A percentile compares a stretch with the other conserved stretches of the same genome.
These are phyloP conservation scores for Hyla sarda DNA, from an alignment of 2,113 vertebrate genomes.

Conservation along the genomic window DNA sequence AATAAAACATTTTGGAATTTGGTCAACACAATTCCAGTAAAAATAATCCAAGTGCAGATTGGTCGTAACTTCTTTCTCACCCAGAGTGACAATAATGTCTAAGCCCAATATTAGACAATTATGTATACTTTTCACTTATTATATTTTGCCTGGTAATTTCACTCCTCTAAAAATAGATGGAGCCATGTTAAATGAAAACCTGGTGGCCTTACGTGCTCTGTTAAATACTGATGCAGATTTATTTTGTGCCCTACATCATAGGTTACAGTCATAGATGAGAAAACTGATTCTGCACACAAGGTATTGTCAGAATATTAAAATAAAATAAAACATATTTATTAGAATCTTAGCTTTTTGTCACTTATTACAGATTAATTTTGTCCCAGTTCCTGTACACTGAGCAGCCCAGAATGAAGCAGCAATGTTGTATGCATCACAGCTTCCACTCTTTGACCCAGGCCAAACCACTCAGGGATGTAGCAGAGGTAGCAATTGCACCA, in stretches of 20 bases:
- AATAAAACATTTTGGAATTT: constrained; percentile 27
- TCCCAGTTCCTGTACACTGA: too few relatives aligned
- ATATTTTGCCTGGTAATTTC: background rate
- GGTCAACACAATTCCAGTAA: constrained; percentile 29
- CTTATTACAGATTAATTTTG: too few relatives aligned
- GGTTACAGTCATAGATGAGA: too few relatives aligned
- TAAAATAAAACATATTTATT: too few relatives aligned
- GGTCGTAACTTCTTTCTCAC: background rate
- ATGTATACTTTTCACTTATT: background rate
- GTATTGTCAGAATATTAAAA: too few relatives aligned
- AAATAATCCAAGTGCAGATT: constrained; percentile 13
- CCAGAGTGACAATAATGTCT: constrained; percentile 13
- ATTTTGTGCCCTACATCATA: background rate
- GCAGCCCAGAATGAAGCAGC: too few relatives aligned
- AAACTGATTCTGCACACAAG: too few relatives aligned
- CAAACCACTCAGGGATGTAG: too few relatives aligned
- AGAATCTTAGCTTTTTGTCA: too few relatives aligned
- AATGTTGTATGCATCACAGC: too few relatives aligned
- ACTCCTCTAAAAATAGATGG: background rate
- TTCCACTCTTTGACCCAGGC: too few relatives aligned
- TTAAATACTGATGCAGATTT: background rate
- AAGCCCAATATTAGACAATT: background rate
- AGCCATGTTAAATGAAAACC: background rate
- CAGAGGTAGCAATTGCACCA: too few relatives aligned
- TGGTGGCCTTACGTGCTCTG: background rate